Base-by-base conservation (phyloP, 2,797 vertebrate genomes). In the Aplochiton taeniatus region DNA sequence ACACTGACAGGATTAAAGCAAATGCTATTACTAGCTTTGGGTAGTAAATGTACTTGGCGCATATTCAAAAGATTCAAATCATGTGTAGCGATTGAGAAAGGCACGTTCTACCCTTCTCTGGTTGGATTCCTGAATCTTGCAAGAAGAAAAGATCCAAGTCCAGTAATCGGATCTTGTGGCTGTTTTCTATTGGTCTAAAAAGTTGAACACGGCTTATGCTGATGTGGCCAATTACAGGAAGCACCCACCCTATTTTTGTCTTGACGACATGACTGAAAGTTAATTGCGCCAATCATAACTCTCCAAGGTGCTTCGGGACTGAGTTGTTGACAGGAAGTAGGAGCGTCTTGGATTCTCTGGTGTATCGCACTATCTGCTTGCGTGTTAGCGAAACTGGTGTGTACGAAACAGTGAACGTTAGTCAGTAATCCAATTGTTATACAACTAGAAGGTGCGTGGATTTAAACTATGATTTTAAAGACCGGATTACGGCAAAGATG, bases 401-500 rank as follows among this genome's bases (percentile, higher is more conserved):
- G 31, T 12, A 50, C 43, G 12, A 31, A 19, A 18, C 4, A 17
- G 14, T 19, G 31, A 43, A 13, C n/a, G 16, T 16, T 7, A n/a
- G 14, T 6, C 9, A 44, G 41, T 31, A 58, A 43, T 61, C 53
- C 57, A 50, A 54, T 75, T 47, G 19, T 76, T 67, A 31, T 65
- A 31, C 52, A 46, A 16, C 10, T 71, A 47, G 52, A 63, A 53
- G 58, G 67, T 60, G 74, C 68, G 78, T 79, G 74, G 61, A 80
- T 65, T 56, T 81, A 74, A 93, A 93, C 66, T 87, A 94, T 93
- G 93, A 83, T 81, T 88, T 86, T 88, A 75, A 89, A 86, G 61
- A 87, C 51, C 72, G 82, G 80, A 9, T 48, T 73, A 65, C 58
- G 86, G 89, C 92, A 91, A 94, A 94, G 89, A 98, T 98, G 96